phyloP scores from a whole-genome alignment of 2,113 vertebrate species.

The Brachypodius melanocephalos region DNA sequence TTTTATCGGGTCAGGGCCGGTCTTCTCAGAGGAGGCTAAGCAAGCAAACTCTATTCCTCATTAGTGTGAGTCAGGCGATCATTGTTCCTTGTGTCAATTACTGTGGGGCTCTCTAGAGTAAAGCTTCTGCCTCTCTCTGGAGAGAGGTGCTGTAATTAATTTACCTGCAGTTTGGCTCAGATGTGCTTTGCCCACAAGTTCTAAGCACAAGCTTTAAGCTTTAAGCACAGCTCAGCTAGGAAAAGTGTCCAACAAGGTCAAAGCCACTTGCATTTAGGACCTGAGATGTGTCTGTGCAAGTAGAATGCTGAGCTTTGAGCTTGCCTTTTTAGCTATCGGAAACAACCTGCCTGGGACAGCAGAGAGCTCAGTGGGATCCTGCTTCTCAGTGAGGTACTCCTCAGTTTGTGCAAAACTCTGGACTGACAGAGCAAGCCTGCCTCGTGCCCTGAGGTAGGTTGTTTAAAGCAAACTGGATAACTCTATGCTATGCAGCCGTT shows the following conservation, averaged over 20 bases:
- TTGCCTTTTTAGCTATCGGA: not conserved
- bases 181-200: not conserved
- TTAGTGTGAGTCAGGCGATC: not conserved
- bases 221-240: not conserved
- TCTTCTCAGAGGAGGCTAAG: constrained; percentile 17
- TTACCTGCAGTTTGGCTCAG: not conserved
- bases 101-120: not conserved
- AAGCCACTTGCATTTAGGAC: not conserved
- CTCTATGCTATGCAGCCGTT: not conserved
- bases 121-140: not conserved
- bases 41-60: constrained; percentile 2
- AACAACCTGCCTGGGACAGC: not conserved
- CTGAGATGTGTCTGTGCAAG: not conserved
- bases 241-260: not conserved
- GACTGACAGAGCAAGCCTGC: not conserved
- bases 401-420: not conserved
- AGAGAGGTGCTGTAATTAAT: not conserved
- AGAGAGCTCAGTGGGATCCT: not conserved
- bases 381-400: not conserved
- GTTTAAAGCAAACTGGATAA: not conserved
- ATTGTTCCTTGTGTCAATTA: not conserved
- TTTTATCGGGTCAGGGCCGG: not conserved
- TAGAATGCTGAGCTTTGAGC: not conserved
- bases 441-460: not conserved
- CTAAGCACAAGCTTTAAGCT: not conserved